phyloP scores from a whole-genome alignment of 2,888 invertebrate genomes.

The Mythimna vitellina region DNA sequence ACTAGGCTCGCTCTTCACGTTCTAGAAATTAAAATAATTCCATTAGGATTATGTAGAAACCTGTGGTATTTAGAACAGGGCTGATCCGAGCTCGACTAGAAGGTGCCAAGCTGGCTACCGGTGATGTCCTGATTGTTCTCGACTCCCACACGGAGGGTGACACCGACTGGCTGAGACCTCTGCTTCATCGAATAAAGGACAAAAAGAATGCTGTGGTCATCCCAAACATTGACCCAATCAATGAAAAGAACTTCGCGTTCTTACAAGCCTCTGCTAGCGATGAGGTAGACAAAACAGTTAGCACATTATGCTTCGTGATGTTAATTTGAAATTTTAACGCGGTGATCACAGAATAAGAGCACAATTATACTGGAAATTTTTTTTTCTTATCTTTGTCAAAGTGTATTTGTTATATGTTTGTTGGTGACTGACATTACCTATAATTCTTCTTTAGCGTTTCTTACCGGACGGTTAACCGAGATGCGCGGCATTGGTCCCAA shows the following conservation, averaged over 20 bases:
- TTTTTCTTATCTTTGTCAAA: conserved; percentile 1
- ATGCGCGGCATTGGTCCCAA: conserved; percentile 1
- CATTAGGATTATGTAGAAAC: background rate
- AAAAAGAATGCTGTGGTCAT: conserved; percentile 12
- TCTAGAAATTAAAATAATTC: background rate
- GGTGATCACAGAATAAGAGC: background rate
- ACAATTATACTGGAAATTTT: background rate
- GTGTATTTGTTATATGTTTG: conserved; percentile 13
- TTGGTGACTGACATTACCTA: conserved; percentile 11
- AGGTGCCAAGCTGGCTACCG: conserved; percentile 22
- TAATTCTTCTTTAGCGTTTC: background rate
- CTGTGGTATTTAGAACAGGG: conserved; percentile 30
- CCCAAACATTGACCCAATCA: conserved; percentile 14
- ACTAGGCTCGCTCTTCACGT: background rate
- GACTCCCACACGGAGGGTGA: conserved; percentile 34
- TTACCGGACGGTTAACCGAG: background rate
- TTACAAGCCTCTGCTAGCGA: background rate
- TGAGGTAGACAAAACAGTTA: conserved; percentile 19
- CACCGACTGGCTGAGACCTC: conserved; percentile 28
- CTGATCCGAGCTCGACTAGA: conserved; percentile 43
- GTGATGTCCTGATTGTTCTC: conserved; percentile 36
- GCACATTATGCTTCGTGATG: conserved; percentile 1
- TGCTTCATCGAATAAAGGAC: conserved; percentile 23
- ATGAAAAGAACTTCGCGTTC: background rate
- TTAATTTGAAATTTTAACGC: background rate